Percentiles rank a stretch among this genome's conserved stretches.
phyloP scores from a whole-genome alignment of 2,797 vertebrate genomes.

The Helarctos malayanus region DNA sequence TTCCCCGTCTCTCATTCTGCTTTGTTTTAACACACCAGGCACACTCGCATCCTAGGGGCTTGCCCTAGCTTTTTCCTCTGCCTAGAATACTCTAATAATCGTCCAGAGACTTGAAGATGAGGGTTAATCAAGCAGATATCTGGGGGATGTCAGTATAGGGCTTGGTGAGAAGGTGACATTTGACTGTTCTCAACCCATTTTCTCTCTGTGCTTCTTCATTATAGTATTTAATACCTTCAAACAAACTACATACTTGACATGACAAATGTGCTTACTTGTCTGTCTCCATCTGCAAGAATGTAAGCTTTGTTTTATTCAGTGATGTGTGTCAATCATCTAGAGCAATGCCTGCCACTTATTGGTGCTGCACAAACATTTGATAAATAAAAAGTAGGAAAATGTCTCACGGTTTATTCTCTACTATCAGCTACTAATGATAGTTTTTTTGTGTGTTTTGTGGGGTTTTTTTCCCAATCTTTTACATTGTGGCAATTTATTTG shows the following conservation, averaged over 20 bases:
- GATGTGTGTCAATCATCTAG: neutral
- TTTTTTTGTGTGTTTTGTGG: neutral
- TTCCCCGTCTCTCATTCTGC: neutral
- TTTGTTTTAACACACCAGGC: neutral
- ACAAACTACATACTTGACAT: neutral
- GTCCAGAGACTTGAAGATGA: neutral
- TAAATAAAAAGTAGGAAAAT: conserved; percentile 13
- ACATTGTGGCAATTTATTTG: neutral
- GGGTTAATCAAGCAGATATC: neutral
- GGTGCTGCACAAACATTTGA: neutral
- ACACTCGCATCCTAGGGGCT: neutral
- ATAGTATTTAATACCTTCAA: conserved; percentile 14
- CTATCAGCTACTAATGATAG: neutral
- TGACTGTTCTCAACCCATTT: neutral
- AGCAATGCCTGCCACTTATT: neutral
- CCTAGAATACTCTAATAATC: neutral
- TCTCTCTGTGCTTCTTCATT: neutral
- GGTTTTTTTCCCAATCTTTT: neutral
- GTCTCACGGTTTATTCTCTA: neutral
- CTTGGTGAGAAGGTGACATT: neutral
- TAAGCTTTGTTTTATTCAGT: neutral
- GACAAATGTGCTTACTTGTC: neutral
- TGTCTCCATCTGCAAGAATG: neutral
- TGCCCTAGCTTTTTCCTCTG: neutral
- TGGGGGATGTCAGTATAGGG: neutral